These are phyloP conservation scores for Tragelaphus imberbis DNA, from an alignment of 2,113 vertebrate species.

Conservation along the genomic window DNA sequence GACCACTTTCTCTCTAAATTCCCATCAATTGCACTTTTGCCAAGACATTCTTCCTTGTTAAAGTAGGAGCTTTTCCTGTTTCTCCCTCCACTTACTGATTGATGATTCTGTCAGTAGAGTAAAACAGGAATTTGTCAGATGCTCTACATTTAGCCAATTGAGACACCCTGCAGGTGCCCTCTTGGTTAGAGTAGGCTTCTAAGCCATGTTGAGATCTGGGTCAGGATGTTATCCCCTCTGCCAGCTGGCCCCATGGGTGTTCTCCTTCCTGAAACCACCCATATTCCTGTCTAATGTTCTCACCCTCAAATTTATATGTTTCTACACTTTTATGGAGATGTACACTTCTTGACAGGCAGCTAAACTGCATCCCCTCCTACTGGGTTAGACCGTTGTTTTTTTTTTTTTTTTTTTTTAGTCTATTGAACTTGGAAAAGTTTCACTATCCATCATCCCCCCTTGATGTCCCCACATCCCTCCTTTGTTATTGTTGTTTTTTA, in stretches of 20 bases:
- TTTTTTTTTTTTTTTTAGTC: neutral
- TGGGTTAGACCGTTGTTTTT: neutral
- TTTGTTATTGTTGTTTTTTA: neutral
- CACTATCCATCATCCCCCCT: neutral
- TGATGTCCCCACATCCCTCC: neutral
- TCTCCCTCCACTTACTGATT: neutral
- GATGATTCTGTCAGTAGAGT: conserved; percentile 20
- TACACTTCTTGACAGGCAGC: neutral
- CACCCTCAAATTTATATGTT: neutral
- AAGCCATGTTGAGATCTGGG: neutral
- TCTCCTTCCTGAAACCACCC: neutral
- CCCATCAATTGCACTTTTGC: neutral
- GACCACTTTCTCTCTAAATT: neutral
- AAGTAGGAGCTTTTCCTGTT: neutral
- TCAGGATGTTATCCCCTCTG: neutral
- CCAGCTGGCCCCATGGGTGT: neutral
- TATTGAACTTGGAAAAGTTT: neutral
- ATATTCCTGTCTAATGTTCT: neutral
- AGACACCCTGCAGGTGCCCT: neutral
- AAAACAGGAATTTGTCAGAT: conserved; percentile 12
- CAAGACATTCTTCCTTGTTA: conserved; percentile 20
- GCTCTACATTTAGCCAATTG: conserved; percentile 31
- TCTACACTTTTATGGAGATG: neutral
- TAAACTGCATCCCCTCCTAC: neutral
- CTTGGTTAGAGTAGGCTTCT: neutral